Percentiles rank a stretch among this genome's conserved stretches.
Evolutionary conservation across 2,797 vertebrate genomes (phyloP).

Genomic region (Chromobotia macracanthus): DNA sequence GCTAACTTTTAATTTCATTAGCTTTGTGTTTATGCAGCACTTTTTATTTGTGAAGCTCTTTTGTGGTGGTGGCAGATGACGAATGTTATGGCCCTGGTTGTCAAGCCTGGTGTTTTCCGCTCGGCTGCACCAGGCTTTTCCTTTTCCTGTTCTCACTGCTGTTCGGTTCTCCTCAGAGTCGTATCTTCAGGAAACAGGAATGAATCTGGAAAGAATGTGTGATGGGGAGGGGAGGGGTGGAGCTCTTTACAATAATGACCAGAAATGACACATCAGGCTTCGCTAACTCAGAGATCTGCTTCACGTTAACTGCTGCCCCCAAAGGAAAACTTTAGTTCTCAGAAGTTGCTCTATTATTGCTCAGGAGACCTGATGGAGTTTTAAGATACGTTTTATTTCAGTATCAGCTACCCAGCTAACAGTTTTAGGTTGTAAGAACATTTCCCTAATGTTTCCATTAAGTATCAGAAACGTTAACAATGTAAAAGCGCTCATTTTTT

Average conservation of each 20-base stretch:
- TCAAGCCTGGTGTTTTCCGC: constrained; percentile 54
- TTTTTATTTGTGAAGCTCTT: constrained; percentile 18
- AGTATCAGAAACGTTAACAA: background rate
- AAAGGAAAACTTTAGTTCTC: background rate
- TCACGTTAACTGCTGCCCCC: constrained; percentile 22
- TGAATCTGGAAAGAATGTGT: constrained; percentile 34
- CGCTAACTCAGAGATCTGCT: background rate
- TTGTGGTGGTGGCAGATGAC: constrained; percentile 35
- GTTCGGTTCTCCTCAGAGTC: constrained; percentile 13
- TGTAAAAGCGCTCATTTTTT: too few species aligned
- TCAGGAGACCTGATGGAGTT: background rate
- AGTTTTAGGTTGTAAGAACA: too few species aligned
- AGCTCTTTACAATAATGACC: constrained; percentile 57
- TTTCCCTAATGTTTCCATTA: background rate
- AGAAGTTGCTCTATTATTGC: background rate
- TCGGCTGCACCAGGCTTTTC: constrained; percentile 52
- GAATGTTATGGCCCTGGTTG: constrained; percentile 51
- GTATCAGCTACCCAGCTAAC: background rate
- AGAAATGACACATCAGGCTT: constrained; percentile 50
- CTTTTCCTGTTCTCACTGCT: constrained; percentile 36
- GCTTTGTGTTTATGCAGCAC: constrained; percentile 49
- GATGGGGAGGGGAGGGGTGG: constrained; percentile 22
- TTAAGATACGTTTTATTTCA: background rate
- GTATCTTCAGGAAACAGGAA: constrained; percentile 58
- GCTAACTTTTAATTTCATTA: constrained; percentile 53